These are phyloP conservation scores for Tapirus terrestris DNA, from an alignment of 2,113 vertebrate genomes.

Conservation along the genomic window DNA sequence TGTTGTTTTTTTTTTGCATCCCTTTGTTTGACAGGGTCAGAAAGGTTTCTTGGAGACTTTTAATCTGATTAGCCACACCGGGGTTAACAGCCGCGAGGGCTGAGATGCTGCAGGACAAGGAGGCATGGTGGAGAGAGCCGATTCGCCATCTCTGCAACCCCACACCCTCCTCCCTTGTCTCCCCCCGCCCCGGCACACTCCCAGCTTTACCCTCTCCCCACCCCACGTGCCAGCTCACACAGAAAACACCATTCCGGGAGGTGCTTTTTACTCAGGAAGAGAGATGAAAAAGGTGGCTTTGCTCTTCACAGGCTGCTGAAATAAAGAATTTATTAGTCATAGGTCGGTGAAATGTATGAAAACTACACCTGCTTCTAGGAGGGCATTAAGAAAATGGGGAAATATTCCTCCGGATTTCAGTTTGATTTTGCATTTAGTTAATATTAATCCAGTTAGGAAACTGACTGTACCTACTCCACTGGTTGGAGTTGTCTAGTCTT, in stretches of 20 bases:
- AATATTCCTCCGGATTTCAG: not conserved
- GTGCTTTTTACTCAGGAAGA: constrained; percentile 19
- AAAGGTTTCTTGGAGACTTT: constrained; percentile 69
- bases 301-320: constrained; percentile 14
- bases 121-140: not conserved
- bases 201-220: no score
- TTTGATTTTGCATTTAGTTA: not conserved
- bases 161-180: not conserved
- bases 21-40: constrained; percentile 61
- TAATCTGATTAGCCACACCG: constrained; percentile 70
- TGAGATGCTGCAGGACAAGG: not conserved
- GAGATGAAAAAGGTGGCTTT: constrained; percentile 38
- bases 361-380: not conserved
- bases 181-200: not conserved
- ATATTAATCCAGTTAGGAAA: constrained; percentile 9
- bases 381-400: not conserved
- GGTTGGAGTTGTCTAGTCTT: not conserved
- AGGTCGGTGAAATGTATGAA: constrained; percentile 35
- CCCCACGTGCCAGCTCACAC: not conserved
- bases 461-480: not conserved
- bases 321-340: constrained; percentile 10
- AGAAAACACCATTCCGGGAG: constrained; percentile 9
- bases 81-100: constrained; percentile 36
- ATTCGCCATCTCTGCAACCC: constrained; percentile 17
- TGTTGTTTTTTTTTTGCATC: not conserved